Evolutionary conservation across 2,113 vertebrate species (phyloP).

Genomic region (Callaeas wilsoni): DNA sequence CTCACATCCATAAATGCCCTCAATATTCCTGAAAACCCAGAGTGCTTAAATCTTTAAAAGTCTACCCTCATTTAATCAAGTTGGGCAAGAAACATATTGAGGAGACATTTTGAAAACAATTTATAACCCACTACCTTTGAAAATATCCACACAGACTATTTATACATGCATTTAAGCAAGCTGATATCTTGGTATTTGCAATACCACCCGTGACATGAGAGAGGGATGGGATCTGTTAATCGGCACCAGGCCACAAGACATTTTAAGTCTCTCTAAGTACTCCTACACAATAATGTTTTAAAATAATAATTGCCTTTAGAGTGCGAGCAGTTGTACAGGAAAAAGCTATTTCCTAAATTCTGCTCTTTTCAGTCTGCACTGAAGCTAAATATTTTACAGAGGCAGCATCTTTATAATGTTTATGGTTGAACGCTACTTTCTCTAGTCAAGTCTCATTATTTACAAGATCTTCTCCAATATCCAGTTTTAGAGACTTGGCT

Average conservation of each 20-base stretch:
- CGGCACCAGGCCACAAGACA: neutral
- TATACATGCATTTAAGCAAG: neutral
- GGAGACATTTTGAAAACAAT: neutral
- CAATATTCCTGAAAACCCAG: neutral
- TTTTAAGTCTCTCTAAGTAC: neutral
- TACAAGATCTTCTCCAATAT: neutral
- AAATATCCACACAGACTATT: neutral
- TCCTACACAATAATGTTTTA: neutral
- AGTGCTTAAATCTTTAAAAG: neutral
- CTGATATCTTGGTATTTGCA: neutral
- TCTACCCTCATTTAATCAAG: neutral
- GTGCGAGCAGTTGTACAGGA: neutral
- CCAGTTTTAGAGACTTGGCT: neutral
- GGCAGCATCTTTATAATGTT: neutral
- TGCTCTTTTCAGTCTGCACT: neutral
- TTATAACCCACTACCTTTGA: neutral
- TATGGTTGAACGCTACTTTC: neutral
- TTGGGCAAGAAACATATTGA: neutral
- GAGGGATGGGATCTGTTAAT: neutral
- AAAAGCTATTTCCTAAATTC: neutral
- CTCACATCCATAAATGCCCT: neutral
- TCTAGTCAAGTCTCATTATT: neutral
- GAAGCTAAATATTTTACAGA: neutral
- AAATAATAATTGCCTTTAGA: neutral
- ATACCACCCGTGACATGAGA: rapidly evolving